phyloP scores from a whole-genome alignment of 2,888 invertebrate species.

The Oxyscelio sp. region DNA sequence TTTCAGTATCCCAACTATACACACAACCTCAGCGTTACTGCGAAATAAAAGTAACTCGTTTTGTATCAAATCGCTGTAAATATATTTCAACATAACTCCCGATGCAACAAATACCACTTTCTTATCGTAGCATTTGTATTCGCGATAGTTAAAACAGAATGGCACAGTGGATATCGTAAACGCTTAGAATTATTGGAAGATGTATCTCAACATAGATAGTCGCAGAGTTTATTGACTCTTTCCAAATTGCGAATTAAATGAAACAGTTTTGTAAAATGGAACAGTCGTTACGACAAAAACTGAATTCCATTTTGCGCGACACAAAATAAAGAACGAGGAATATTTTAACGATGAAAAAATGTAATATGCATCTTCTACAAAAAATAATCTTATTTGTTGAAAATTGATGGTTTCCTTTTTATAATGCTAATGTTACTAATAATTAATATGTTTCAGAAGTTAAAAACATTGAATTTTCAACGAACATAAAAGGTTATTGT shows the following conservation, averaged over 20 bases:
- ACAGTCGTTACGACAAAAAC: neutral
- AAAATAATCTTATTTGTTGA: too few species aligned
- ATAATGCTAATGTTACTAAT: too few species aligned
- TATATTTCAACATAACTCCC: constrained; percentile 50
- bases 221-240: neutral
- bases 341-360: too few species aligned
- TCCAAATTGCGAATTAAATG: neutral
- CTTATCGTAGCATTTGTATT: constrained; percentile 56
- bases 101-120: constrained; percentile 47
- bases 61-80: constrained; percentile 54
- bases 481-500: too few species aligned
- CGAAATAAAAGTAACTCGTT: constrained; percentile 52
- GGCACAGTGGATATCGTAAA: constrained; percentile 22
- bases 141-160: constrained; percentile 38
- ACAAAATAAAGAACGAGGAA: too few species aligned
- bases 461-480: too few species aligned
- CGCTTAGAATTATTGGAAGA: constrained; percentile 19
- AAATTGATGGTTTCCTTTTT: too few species aligned
- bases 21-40: constrained; percentile 6
- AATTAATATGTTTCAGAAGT: too few species aligned
- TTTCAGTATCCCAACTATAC: constrained; percentile 44
- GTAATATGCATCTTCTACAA: too few species aligned
- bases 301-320: neutral
- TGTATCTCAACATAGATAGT: neutral
- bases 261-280: neutral